Percentiles rank a stretch among this genome's conserved stretches.
Evolutionary conservation across 2,797 vertebrate genomes (phyloP).

Genomic region (Sandelia bainsii): DNA sequence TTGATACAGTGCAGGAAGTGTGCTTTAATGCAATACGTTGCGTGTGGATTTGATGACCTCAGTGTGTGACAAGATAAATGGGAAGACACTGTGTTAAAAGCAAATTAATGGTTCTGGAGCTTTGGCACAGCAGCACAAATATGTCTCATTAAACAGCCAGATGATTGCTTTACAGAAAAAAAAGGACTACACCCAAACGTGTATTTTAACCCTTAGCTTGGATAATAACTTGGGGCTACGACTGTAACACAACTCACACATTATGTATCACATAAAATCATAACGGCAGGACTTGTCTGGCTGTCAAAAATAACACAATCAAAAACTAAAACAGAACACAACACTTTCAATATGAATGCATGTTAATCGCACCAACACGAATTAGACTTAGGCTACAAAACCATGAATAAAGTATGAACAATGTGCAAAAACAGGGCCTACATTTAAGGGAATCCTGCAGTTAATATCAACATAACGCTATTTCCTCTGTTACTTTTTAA

Average conservation of each 20-base stretch:
- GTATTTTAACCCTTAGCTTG: conserved; percentile 31
- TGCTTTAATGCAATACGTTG: neutral
- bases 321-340: conserved; percentile 47
- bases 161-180: conserved; percentile 20
- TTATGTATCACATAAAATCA: conserved; percentile 49
- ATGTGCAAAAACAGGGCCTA: conserved; percentile 75
- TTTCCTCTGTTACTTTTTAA: conserved; percentile 49
- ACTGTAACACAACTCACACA: conserved; percentile 42
- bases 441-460: conserved; percentile 52
- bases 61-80: conserved; percentile 3
- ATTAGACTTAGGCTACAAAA: conserved; percentile 47
- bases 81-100: conserved; percentile 11
- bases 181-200: conserved; percentile 10
- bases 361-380: conserved; percentile 69
- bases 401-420: conserved; percentile 68
- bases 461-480: conserved; percentile 48
- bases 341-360: conserved; percentile 51
- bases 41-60: conserved; percentile 22
- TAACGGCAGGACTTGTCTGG: conserved; percentile 22
- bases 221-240: conserved; percentile 28
- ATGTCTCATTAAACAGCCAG: conserved; percentile 19
- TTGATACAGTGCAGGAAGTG: conserved; percentile 8
- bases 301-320: conserved; percentile 43
- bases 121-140: conserved; percentile 16
- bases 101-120: neutral